A percentile compares a stretch with the other conserved stretches of the same genome.
These are phyloP conservation scores for Zoanthus sociatus DNA, from an alignment of 92 coral and sea anemone species.

Conservation along the genomic window DNA sequence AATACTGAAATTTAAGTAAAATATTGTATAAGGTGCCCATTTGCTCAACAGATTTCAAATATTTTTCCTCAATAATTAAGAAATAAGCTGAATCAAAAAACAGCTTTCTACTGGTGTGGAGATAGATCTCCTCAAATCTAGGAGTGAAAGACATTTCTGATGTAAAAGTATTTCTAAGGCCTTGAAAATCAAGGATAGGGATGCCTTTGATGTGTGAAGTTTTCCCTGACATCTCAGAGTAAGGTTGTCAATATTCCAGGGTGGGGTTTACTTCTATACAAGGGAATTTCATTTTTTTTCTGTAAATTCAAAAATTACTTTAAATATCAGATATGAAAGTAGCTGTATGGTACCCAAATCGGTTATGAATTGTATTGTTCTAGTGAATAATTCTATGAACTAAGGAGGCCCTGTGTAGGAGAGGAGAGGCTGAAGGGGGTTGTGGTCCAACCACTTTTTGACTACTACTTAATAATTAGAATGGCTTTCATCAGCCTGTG, in stretches of 20 bases:
- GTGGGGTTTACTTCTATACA: constrained; percentile 32
- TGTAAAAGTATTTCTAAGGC: constrained; percentile 31
- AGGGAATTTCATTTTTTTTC: constrained; percentile 34
- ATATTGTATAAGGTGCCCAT: background rate
- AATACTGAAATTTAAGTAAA: background rate
- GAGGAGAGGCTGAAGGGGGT: background rate
- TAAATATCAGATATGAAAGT: constrained; percentile 37
- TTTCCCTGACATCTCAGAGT: constrained; percentile 41
- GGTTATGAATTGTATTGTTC: constrained; percentile 37
- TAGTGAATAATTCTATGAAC: constrained; percentile 34
- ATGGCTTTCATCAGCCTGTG: background rate
- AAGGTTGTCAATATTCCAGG: constrained; percentile 29
- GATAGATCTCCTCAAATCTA: constrained; percentile 37
- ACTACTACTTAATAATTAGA: background rate
- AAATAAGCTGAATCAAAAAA: constrained; percentile 8
- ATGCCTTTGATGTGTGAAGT: constrained; percentile 41
- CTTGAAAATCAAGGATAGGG: constrained; percentile 38
- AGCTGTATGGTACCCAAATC: constrained; percentile 36
- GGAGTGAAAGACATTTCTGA: constrained; percentile 44
- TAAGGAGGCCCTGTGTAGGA: background rate
- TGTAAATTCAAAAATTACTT: constrained; percentile 26
- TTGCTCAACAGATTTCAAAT: background rate
- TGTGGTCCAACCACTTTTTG: background rate
- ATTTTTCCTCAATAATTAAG: background rate
- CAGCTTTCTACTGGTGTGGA: constrained; percentile 14